These are phyloP conservation scores for Thymelicus acteon DNA, from an alignment of 2,888 invertebrate species.

Conservation along the genomic window DNA sequence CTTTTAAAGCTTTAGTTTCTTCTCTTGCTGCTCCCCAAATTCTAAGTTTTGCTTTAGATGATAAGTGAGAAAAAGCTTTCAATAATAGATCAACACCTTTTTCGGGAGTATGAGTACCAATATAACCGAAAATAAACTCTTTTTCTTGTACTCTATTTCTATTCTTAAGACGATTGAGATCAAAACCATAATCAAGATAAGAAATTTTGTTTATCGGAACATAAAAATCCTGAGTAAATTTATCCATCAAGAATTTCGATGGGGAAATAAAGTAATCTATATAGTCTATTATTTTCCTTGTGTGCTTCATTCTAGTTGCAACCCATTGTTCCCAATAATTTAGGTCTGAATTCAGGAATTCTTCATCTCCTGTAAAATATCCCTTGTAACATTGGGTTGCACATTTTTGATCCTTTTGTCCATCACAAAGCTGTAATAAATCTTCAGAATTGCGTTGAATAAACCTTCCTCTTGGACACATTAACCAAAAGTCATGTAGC, in stretches of 20 bases:
- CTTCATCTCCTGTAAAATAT: slow-evolving; percentile 1
- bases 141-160: slow-evolving; percentile 1
- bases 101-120: slow-evolving; percentile 1
- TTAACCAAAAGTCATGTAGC: slow-evolving; percentile 1
- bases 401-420: slow-evolving; percentile 1
- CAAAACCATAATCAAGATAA: slow-evolving; percentile 1
- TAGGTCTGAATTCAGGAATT: neutral
- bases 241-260: slow-evolving; percentile 1
- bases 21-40: neutral
- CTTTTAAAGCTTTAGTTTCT: neutral
- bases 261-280: slow-evolving; percentile 1
- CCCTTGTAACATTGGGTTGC: slow-evolving; percentile 1
- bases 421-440: slow-evolving; percentile 1
- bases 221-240: slow-evolving; percentile 1
- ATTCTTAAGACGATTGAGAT: slow-evolving; percentile 1
- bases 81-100: slow-evolving; percentile 1
- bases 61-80: slow-evolving; percentile 1
- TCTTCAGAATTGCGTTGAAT: neutral
- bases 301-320: slow-evolving; percentile 1
- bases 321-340: slow-evolving; percentile 1
- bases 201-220: slow-evolving; percentile 1
- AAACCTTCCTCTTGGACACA: slow-evolving; percentile 1
- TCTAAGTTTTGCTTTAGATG: slow-evolving; percentile 1
- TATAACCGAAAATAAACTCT: slow-evolving; percentile 1
- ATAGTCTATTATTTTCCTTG: slow-evolving; percentile 1